Evolutionary conservation across 1,140 invertebrate species (phyloP).

Genomic region (Heterodera carotae): DNA sequence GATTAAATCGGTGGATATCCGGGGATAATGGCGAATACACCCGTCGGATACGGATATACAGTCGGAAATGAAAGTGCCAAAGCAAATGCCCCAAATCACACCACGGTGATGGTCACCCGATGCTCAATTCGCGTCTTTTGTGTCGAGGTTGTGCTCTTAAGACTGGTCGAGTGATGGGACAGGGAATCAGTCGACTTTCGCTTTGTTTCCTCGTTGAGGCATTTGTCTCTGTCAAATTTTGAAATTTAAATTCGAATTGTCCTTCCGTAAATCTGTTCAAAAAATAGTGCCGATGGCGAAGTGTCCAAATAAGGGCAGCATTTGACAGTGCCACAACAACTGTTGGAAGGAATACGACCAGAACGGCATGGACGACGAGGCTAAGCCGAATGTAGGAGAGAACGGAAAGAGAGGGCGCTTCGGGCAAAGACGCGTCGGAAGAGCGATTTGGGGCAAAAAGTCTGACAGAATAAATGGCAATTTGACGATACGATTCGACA

Average conservation of each 20-base stretch:
- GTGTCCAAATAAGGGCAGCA: constrained; percentile 21
- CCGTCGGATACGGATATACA: too few species aligned
- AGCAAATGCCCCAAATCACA: too few species aligned
- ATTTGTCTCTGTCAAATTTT: constrained; percentile 19
- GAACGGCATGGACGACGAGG: constrained; percentile 31
- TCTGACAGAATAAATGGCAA: neutral
- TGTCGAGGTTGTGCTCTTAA: constrained; percentile 2
- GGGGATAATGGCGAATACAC: too few species aligned
- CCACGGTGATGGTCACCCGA: constrained; percentile 43
- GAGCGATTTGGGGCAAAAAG: neutral
- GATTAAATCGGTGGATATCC: too few species aligned
- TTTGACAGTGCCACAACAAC: constrained; percentile 33
- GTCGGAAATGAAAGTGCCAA: too few species aligned
- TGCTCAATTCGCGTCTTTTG: constrained; percentile 35
- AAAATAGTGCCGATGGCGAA: constrained; percentile 23
- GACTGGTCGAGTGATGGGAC: neutral
- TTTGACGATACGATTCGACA: too few species aligned
- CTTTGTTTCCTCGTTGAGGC: neutral
- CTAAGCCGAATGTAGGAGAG: constrained; percentile 24
- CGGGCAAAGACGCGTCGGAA: neutral
- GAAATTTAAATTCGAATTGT: neutral
- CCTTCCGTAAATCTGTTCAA: neutral
- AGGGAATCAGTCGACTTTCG: neutral
- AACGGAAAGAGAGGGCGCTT: constrained; percentile 11
- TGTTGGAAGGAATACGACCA: constrained; percentile 41